These are phyloP conservation scores for Danio jaintianensis DNA, from an alignment of 2,797 vertebrate species.

Conservation along the genomic window DNA sequence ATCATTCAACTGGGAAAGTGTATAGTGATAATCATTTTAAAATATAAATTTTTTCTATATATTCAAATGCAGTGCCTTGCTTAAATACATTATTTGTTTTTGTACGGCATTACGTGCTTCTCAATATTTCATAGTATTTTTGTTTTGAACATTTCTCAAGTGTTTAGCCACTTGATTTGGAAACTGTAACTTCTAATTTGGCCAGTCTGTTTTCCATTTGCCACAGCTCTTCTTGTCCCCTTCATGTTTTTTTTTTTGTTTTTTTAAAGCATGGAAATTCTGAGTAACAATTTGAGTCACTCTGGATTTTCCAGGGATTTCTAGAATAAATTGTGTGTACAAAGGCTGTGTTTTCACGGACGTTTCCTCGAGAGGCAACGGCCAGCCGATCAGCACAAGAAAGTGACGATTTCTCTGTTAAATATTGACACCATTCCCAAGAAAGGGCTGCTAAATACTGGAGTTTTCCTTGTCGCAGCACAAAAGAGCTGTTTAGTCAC, in stretches of 20 bases:
- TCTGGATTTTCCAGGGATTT: constrained; percentile 36
- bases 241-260: constrained; percentile 6
- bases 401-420: constrained; percentile 34
- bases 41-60: no score
- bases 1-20: no score
- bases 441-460: constrained; percentile 30
- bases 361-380: constrained; percentile 17
- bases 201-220: not conserved
- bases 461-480: constrained; percentile 39
- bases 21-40: no score
- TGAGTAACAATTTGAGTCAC: constrained; percentile 29
- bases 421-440: constrained; percentile 41
- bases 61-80: no score
- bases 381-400: constrained; percentile 2
- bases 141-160: not conserved
- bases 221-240: constrained; percentile 17
- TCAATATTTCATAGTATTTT: not conserved
- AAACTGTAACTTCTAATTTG: not conserved
- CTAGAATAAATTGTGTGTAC: constrained; percentile 12
- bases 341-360: constrained; percentile 16
- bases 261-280: constrained; percentile 32
- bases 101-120: constrained; percentile 1
- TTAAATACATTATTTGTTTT: not conserved
- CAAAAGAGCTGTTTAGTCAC: constrained; percentile 33
- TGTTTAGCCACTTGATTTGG: not conserved